Base-by-base conservation (phyloP, 30 jellyfish, hydroid and myxozoan genomes). In the Pelagia noctiluca region DNA sequence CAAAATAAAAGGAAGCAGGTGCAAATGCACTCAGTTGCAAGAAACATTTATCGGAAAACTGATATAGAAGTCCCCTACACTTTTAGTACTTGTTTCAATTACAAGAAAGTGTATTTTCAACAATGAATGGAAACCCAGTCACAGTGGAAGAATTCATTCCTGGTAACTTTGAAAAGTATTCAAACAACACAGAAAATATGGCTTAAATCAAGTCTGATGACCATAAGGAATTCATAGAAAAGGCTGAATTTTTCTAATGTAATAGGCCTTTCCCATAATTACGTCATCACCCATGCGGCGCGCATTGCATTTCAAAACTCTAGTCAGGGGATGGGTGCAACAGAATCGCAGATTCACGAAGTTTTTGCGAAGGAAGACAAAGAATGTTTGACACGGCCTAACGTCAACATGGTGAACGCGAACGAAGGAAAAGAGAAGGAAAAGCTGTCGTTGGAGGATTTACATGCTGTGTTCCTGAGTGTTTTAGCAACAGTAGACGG, bases 211-310 rank as follows among this genome's bases (percentile, higher is more conserved):
- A 30, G 31, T 46, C 50, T n/a, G 85, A 38, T 72, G 88, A 50
- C 19, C 49, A 50, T 32, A 38, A 21, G 52, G 49, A 25, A n/a
- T 3, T 76, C 24, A 34, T 34, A 3, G 83, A 76, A 35, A 76
- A 76, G 38, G 88, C 88, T 35, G 88, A 76, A 57, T 52, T 12
- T 33, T 76, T 76, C 30, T n/a, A n/a, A n/a, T n/a, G n/a, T n/a
- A n/a, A n/a, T n/a, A n/a, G n/a, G n/a, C n/a, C n/a, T n/a, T n/a
- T n/a, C n/a, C n/a, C n/a, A n/a, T n/a, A n/a, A n/a, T n/a, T n/a
- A n/a, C n/a, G n/a, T n/a, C n/a, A n/a, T n/a, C n/a, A n/a, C n/a
- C n/a, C n/a, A n/a, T n/a, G n/a, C n/a, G n/a, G n/a, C n/a, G n/a
- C n/a, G n/a, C n/a, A n/a, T n/a, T n/a, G n/a, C n/a, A n/a, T n/a